A percentile compares a stretch with the other conserved stretches of the same genome.
These are phyloP conservation scores for Pangasianodon gigas DNA, from an alignment of 2,113 vertebrate species.

Conservation along the genomic window DNA sequence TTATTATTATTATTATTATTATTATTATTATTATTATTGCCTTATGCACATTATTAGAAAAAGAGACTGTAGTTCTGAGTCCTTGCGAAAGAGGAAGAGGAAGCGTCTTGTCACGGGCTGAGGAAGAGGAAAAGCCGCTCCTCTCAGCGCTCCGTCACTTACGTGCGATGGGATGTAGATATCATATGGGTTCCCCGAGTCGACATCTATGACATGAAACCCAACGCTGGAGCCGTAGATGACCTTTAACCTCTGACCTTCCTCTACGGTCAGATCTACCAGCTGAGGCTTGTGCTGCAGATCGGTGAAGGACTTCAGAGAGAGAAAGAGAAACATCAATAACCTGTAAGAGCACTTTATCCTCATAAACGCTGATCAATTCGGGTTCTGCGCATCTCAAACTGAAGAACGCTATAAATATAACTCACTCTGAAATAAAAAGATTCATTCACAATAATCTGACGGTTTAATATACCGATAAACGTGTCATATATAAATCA, in stretches of 20 bases:
- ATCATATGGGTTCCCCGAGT: slow-evolving; percentile 97
- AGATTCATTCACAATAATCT: neutral
- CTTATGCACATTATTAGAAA: neutral
- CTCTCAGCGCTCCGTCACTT: slow-evolving; percentile 68
- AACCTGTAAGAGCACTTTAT: neutral
- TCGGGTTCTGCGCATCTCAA: neutral
- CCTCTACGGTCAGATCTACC: slow-evolving; percentile 96
- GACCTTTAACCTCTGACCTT: slow-evolving; percentile 97
- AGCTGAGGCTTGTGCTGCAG: slow-evolving; percentile 95
- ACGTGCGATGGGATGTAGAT: slow-evolving; percentile 99
- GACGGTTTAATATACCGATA: slow-evolving; percentile 6
- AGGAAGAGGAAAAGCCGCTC: slow-evolving; percentile 31
- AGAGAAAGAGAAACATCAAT: slow-evolving; percentile 2
- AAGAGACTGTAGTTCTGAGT: neutral
- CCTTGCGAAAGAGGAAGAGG: slow-evolving; percentile 17
- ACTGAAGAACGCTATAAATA: neutral
- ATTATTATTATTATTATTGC: neutral
- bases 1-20: neutral
- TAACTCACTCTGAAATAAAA: neutral
- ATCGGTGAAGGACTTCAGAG: slow-evolving; percentile 92
- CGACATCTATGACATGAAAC: slow-evolving; percentile 98
- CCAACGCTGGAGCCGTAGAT: slow-evolving; percentile 98
- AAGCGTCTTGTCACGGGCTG: slow-evolving; percentile 18
- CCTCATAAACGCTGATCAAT: neutral
- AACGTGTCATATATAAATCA: neutral